Percentiles rank a stretch among this genome's conserved stretches.
Conservation (phyloP, 2,888 invertebrate genomes). For the Limnephilus lunatus region DNA sequence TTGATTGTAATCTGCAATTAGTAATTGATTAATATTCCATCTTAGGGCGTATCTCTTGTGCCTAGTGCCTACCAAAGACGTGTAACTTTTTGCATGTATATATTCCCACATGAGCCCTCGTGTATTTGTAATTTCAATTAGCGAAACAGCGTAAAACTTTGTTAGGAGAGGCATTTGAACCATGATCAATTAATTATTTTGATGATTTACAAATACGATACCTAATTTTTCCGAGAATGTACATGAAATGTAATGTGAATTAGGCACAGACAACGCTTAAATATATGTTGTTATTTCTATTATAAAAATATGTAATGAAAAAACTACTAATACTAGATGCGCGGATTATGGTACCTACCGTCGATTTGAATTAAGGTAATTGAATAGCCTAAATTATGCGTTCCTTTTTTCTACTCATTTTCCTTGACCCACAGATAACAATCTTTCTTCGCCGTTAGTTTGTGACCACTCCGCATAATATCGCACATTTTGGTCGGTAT, state of each 20-base stretch:
- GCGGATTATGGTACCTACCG: no score
- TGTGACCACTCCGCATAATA: no score
- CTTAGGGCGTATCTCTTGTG: neutral
- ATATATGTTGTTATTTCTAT: no score
- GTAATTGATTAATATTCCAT: slow-evolving; percentile 28
- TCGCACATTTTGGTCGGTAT: no score
- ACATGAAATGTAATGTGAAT: no score
- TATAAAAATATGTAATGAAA: no score
- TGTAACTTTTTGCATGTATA: neutral
- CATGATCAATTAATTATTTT: neutral
- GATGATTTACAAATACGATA: neutral
- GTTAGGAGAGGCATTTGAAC: neutral
- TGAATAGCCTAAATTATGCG: no score
- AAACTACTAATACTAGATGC: no score
- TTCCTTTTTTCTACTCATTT: no score
- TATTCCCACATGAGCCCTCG: neutral
- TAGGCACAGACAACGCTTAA: neutral
- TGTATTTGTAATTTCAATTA: neutral
- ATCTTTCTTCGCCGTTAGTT: no score
- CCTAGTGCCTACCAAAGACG: neutral
- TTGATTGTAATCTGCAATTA: slow-evolving; percentile 20
- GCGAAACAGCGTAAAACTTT: neutral
- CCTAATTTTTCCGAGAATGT: neutral
- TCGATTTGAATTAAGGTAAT: no score
- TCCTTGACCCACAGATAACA: no score